A percentile compares a stretch with the other conserved stretches of the same genome.
phyloP scores from a whole-genome alignment of 1,140 invertebrate species.

The Aphidius ervi region DNA sequence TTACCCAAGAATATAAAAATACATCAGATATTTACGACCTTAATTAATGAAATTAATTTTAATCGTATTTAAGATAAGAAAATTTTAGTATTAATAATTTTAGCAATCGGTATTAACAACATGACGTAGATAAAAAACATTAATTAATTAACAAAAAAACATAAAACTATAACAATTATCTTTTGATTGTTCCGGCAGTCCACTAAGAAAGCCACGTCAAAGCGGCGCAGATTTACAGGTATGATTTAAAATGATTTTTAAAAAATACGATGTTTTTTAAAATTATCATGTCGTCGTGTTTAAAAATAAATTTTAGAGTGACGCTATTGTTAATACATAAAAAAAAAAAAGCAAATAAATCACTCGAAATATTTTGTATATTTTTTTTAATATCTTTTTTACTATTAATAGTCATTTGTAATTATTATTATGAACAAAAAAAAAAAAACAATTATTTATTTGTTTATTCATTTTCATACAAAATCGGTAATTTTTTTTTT shows the following conservation, averaged over 20 bases:
- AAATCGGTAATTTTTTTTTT: slow-evolving; percentile 15
- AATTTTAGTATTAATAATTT: no score
- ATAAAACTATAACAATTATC: slow-evolving; percentile 36
- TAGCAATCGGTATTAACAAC: background rate
- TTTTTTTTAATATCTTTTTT: slow-evolving; percentile 21
- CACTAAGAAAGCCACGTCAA: slow-evolving; percentile 48
- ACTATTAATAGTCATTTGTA: background rate
- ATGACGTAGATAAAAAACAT: slow-evolving; percentile 1
- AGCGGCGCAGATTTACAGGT: slow-evolving; percentile 49
- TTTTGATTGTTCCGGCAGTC: slow-evolving; percentile 50
- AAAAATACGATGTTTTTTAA: slow-evolving; percentile 35
- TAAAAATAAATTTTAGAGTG: background rate
- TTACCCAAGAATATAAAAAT: slow-evolving; percentile 21
- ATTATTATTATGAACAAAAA: no score
- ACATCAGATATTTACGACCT: no score
- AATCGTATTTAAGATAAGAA: no score
- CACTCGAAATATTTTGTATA: background rate
- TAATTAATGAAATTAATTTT: no score
- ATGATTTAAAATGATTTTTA: slow-evolving; percentile 33
- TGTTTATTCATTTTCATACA: slow-evolving; percentile 21
- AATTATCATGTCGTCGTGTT: slow-evolving; percentile 21
- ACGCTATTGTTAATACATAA: no score
- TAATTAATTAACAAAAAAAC: slow-evolving; percentile 1
- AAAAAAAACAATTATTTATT: slow-evolving; percentile 6
- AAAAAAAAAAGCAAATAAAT: no score